These are phyloP conservation scores for Morphnarchus princeps DNA, from an alignment of 2,113 vertebrate species.

Conservation along the genomic window DNA sequence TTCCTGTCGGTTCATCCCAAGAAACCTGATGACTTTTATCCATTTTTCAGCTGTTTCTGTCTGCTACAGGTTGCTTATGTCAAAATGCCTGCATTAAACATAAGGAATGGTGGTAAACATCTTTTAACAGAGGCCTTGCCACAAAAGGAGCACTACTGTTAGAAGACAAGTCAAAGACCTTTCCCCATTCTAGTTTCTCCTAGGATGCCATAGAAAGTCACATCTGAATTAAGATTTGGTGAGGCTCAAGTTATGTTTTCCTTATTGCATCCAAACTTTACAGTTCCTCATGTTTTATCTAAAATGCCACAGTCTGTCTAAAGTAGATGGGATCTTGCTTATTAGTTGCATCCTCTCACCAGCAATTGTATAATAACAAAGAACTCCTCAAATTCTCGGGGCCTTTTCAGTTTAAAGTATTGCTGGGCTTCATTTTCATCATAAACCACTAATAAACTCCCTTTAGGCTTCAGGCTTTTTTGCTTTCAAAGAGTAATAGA, in stretches of 20 bases:
- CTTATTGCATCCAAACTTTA: background rate
- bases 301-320: background rate
- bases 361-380: background rate
- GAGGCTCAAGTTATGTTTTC: background rate
- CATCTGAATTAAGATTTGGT: background rate
- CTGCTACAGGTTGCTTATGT: background rate
- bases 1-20: background rate
- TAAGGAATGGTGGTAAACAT: background rate
- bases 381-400: background rate
- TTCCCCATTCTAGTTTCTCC: background rate
- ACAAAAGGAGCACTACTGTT: background rate
- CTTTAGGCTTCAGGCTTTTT: background rate
- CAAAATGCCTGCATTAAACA: background rate
- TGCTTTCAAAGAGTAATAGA: background rate
- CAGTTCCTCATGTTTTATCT: background rate
- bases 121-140: background rate
- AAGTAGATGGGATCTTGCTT: background rate
- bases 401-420: background rate
- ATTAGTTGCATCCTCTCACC: background rate
- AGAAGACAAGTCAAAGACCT: background rate
- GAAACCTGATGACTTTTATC: background rate
- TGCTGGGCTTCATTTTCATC: background rate
- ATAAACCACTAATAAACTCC: background rate
- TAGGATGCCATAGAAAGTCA: background rate
- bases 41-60: background rate